Base-by-base conservation (phyloP, 2,113 vertebrate species). In the Vicugna pacos region DNA sequence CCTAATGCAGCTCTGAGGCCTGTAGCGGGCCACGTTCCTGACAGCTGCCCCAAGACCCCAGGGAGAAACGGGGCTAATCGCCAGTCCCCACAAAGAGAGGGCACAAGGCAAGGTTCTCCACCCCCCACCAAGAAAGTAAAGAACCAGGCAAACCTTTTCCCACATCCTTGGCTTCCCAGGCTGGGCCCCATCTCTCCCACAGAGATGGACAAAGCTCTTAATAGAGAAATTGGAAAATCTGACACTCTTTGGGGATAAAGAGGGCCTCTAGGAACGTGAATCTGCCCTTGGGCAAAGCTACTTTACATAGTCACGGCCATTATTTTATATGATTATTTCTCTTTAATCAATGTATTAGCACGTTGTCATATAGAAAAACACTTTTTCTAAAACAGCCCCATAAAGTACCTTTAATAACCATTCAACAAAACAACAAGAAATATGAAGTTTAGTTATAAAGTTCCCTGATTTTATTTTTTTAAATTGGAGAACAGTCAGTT, bases 201-300 rank as follows among this genome's bases (percentile, higher is more conserved):
- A 97, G 97, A 96, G 93, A 85, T 95, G 96, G 75, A 75, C 3
- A 56, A 93, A 94, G 92, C 77, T 97, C 93, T 97, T 97, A 97
- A 98, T 96, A 97, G 93, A 97, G 96, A 97, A 98, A 97, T 86
- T 91, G 97, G 85, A 98, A 98, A 98, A 96, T 92, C 88, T 98
- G 98, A 98, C 98, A 97, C 97, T 97, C 69, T 98, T 91, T 38
- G 62, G 96, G 96, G 98, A 97, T 42, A 80, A 93, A 91, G 32
- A 75, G 93, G 81, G 72, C 96, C 97, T 98, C 95, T 96, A 97
- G 98, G 95, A 98, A 96, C 62, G 35, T 95, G 97, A 98, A 97
- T 98, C 95, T 98, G 98, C 98, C 98, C 97, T 98, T 95, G 96
- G 98, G 98, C 98, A 98, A 98, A 98, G 98, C 96, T 96, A 97